Percentiles rank a stretch among this genome's conserved stretches.
Evolutionary conservation across 2,888 invertebrate species (phyloP).

Genomic region (Drosophila rubida): DNA sequence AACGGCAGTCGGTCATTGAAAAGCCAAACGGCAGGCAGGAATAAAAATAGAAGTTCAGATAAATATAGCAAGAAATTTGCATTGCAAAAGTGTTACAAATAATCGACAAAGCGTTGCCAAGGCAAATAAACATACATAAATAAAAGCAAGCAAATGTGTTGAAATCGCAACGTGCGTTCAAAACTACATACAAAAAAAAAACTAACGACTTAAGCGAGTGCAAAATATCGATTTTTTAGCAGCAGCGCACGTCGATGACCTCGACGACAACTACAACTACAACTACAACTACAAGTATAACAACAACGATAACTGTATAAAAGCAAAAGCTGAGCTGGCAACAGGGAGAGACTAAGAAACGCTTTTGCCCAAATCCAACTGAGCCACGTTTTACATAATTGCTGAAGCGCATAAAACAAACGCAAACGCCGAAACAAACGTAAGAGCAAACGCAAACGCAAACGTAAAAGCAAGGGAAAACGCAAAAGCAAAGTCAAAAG

Average conservation of each 20-base stretch:
- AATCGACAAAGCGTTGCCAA: constrained; percentile 25
- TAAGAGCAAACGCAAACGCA: constrained; percentile 30
- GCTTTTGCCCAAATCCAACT: constrained; percentile 53
- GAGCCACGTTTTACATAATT: constrained; percentile 75
- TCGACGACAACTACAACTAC: constrained; percentile 54
- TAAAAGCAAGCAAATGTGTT: constrained; percentile 12
- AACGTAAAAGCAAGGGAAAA: constrained; percentile 15
- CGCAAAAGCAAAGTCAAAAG: constrained; percentile 37
- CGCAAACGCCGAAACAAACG: constrained; percentile 33
- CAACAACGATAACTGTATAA: constrained; percentile 30
- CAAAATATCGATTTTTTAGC: constrained; percentile 64
- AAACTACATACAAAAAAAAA: constrained; percentile 8
- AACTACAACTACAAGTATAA: background rate
- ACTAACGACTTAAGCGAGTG: constrained; percentile 37
- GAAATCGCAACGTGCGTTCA: constrained; percentile 19
- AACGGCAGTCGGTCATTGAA: constrained; percentile 50
- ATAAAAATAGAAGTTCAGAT: constrained; percentile 7
- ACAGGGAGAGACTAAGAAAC: constrained; percentile 32
- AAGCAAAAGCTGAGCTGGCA: constrained; percentile 36
- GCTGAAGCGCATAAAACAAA: constrained; percentile 60
- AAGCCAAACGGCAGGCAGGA: constrained; percentile 14
- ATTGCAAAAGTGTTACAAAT: constrained; percentile 24
- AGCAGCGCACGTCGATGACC: constrained; percentile 70
- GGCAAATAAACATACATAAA: constrained; percentile 16
- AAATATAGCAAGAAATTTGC: constrained; percentile 35